These are phyloP conservation scores for Capitulum mitella DNA, from an alignment of 2,888 invertebrate genomes.

Conservation along the genomic window DNA sequence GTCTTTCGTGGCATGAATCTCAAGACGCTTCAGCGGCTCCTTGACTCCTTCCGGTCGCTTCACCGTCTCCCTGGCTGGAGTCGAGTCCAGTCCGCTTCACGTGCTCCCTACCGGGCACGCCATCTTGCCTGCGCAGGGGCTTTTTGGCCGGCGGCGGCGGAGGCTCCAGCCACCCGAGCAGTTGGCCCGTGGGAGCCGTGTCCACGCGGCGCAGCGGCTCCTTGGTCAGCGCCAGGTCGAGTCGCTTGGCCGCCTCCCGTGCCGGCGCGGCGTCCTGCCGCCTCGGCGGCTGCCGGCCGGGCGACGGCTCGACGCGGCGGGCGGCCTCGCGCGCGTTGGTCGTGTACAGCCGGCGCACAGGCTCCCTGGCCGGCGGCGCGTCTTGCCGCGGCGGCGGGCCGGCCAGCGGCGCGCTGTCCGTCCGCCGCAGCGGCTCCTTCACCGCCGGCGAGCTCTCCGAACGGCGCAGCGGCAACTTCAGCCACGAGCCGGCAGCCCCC, in stretches of 20 bases:
- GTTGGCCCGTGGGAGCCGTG: not conserved
- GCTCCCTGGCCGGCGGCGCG: not conserved
- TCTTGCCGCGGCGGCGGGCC: not conserved
- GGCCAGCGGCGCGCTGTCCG: not conserved
- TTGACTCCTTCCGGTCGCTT: not conserved
- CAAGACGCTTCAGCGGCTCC: not conserved
- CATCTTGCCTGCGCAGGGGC: not conserved
- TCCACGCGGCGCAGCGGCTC: not conserved
- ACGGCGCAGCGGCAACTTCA: not conserved
- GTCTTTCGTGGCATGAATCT: not conserved
- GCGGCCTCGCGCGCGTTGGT: not conserved
- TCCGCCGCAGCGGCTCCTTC: slow-evolving; percentile 14
- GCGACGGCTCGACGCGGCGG: not conserved
- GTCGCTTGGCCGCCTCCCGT: not conserved
- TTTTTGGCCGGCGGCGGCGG: not conserved
- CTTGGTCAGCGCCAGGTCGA: not conserved
- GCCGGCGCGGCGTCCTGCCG: not conserved
- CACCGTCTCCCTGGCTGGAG: not conserved
- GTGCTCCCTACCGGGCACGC: not conserved
- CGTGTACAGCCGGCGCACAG: not conserved
- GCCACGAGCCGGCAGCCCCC: not conserved
- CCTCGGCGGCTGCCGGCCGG: not conserved
- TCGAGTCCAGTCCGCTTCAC: not conserved
- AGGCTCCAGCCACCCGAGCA: not conserved
- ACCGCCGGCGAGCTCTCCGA: not conserved